Conservation (phyloP, 2,113 vertebrate genomes). For the Phrynosoma blainvillii region DNA sequence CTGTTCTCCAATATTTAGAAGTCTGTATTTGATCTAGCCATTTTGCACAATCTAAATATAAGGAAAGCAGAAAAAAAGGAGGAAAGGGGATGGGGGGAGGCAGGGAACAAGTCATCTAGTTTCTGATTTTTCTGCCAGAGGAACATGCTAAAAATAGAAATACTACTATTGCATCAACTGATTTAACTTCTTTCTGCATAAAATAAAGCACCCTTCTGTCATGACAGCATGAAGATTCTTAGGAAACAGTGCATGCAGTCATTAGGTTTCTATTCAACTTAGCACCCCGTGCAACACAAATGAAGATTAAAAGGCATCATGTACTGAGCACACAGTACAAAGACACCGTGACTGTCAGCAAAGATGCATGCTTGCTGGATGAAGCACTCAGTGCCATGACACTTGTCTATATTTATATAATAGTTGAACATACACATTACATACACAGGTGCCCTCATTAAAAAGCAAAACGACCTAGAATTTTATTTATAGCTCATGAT, state of each 20-base stretch:
- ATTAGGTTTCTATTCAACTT: conserved; percentile 57
- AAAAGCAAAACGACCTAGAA: conserved; percentile 54
- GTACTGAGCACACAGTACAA: conserved; percentile 67
- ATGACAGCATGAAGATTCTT: conserved; percentile 63
- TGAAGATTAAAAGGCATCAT: conserved; percentile 68
- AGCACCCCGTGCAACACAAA: conserved; percentile 66
- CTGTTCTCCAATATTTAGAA: conserved; percentile 68
- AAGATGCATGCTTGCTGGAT: conserved; percentile 69
- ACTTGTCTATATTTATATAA: conserved; percentile 62
- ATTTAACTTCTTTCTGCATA: conserved; percentile 24
- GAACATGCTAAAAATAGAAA: conserved; percentile 81
- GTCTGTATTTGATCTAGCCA: conserved; percentile 75
- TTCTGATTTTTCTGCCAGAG: conserved; percentile 66
- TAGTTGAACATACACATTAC: conserved; percentile 57
- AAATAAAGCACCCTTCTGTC: conserved; percentile 66
- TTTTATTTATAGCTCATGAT: conserved; percentile 66
- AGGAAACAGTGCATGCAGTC: conserved; percentile 69
- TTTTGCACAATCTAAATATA: conserved; percentile 73
- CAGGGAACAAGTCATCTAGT: conserved; percentile 65
- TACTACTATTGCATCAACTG: conserved; percentile 79
- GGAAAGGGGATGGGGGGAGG: neutral
- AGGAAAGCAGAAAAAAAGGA: conserved; percentile 56
- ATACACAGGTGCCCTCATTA: conserved; percentile 54
- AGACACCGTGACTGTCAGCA: conserved; percentile 78
- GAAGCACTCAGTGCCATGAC: conserved; percentile 72